A percentile compares a stretch with the other conserved stretches of the same genome.
Evolutionary conservation across 2,888 invertebrate species (phyloP).

Genomic region (Tetranychus piercei): DNA sequence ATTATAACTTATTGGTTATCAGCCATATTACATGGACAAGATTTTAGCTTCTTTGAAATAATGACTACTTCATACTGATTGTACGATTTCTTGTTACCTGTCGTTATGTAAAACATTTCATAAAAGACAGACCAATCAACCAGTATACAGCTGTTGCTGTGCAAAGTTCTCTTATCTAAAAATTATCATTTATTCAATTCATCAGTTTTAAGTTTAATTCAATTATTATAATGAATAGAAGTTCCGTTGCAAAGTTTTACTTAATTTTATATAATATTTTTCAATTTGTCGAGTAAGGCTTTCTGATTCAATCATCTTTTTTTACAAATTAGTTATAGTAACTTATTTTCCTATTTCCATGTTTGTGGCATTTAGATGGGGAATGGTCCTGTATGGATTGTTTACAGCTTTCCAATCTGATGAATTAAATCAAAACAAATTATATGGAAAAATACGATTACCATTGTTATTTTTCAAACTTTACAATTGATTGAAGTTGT

Average conservation of each 20-base stretch:
- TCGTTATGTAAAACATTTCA: no score
- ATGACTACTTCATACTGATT: no score
- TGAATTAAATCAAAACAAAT: conserved; percentile 18
- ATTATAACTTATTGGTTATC: no score
- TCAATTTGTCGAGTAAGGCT: conserved; percentile 52
- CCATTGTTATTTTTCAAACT: conserved; percentile 37
- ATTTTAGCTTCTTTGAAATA: no score
- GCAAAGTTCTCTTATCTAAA: no score
- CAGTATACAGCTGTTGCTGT: no score
- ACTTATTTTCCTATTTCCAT: conserved; percentile 12
- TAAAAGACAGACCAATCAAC: no score
- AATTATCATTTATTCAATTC: no score
- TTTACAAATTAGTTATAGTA: neutral
- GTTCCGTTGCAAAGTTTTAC: conserved; percentile 40
- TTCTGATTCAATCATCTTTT: neutral
- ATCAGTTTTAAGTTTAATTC: no score
- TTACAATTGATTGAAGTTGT: conserved; percentile 24
- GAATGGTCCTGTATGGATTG: conserved; percentile 41
- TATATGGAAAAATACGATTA: conserved; percentile 35
- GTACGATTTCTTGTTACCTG: no score
- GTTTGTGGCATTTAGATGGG: conserved; percentile 43
- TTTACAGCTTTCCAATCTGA: conserved; percentile 38
- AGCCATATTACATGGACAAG: no score
- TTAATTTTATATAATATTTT: conserved; percentile 49
- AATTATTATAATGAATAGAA: no score